phyloP scores from a whole-genome alignment of 2,113 vertebrate species.

The Neolamprologus toae region DNA sequence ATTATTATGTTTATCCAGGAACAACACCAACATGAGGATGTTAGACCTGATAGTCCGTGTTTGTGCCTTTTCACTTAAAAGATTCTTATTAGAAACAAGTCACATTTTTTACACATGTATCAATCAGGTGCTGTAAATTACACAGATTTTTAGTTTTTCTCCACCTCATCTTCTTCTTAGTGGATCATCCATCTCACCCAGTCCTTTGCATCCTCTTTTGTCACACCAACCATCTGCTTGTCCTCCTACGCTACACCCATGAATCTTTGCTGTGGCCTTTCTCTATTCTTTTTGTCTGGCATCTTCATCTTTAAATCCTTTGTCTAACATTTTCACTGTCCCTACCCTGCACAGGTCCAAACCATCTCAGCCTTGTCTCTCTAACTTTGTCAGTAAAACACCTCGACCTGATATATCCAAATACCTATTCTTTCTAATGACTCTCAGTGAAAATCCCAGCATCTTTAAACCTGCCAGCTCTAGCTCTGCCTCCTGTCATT shows the following conservation, averaged over 20 bases:
- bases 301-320: not conserved
- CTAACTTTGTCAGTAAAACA: not conserved
- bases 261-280: not conserved
- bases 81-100: not conserved
- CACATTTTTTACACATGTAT: not conserved
- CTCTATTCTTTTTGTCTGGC: not conserved
- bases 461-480: not conserved
- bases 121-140: not conserved
- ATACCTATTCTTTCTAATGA: not conserved
- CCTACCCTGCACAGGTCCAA: not conserved
- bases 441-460: not conserved
- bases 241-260: not conserved
- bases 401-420: accelerated
- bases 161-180: not conserved
- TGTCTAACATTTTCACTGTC: not conserved
- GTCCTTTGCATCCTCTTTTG: not conserved
- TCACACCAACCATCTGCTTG: not conserved
- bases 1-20: not conserved
- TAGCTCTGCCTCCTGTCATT: not conserved
- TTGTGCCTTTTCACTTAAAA: not conserved
- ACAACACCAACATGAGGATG: not conserved
- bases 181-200: not conserved
- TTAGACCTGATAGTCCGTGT: not conserved
- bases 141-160: not conserved
- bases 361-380: not conserved